phyloP scores from a whole-genome alignment of 2,888 invertebrate genomes.

The Diogma glabrata region DNA sequence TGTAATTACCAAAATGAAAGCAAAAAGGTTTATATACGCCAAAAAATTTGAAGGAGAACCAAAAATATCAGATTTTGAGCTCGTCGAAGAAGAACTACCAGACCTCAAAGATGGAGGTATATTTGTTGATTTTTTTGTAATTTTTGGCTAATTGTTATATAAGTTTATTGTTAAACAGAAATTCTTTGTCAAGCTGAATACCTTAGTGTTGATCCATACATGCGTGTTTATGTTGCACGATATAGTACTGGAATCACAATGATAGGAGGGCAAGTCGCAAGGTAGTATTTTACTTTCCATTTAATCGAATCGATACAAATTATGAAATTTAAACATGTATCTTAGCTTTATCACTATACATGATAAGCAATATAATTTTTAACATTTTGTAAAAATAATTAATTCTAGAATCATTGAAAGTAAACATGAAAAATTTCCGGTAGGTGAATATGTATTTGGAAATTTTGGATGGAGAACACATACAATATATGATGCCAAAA shows the following conservation, averaged over 20 bases:
- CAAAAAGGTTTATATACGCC: conserved; percentile 50
- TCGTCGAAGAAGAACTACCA: conserved; percentile 34
- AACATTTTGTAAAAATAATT: too few species aligned
- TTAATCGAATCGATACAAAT: too few species aligned
- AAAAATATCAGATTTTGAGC: conserved; percentile 32
- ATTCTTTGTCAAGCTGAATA: conserved; percentile 54
- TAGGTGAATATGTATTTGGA: conserved; percentile 49
- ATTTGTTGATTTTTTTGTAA: too few species aligned
- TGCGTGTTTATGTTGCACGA: conserved; percentile 45
- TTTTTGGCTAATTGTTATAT: too few species aligned
- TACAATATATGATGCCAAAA: conserved; percentile 32
- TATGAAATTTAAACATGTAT: conserved; percentile 4
- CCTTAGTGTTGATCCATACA: conserved; percentile 61
- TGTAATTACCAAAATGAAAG: too few species aligned
- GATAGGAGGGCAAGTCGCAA: conserved; percentile 58
- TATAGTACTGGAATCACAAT: conserved; percentile 49
- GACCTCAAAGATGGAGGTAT: conserved; percentile 32
- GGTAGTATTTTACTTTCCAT: conserved; percentile 37
- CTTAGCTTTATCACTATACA: too few species aligned
- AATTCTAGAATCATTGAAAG: conserved; percentile 57
- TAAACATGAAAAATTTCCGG: conserved; percentile 49
- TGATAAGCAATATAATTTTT: too few species aligned
- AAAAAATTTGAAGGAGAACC: conserved; percentile 40
- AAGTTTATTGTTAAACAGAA: too few species aligned
- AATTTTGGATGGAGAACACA: conserved; percentile 56